Evolutionary conservation across 2,797 vertebrate species (phyloP).

Genomic region (Allobates femoralis): DNA sequence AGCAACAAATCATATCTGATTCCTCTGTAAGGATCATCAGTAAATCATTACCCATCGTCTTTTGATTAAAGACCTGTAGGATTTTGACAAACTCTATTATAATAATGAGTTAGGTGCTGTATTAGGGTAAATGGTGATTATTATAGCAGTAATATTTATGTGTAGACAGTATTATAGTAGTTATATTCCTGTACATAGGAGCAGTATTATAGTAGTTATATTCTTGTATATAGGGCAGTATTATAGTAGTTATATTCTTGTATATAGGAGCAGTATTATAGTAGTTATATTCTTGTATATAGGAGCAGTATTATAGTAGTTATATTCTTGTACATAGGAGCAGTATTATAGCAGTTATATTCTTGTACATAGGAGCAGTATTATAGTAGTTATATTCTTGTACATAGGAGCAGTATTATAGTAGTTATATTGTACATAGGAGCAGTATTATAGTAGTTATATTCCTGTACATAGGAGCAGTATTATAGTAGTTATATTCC

Average conservation of each 20-base stretch:
- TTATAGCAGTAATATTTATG: background rate
- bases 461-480: too few species aligned
- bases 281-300: constrained; percentile 1
- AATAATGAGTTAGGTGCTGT: background rate
- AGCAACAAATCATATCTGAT: background rate
- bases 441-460: too few species aligned
- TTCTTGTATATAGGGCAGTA: background rate
- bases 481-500: too few species aligned
- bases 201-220: constrained; percentile 8
- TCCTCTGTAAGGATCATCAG: background rate
- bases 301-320: constrained; percentile 21
- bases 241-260: constrained; percentile 24
- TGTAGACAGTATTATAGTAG: background rate
- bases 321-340: constrained; percentile 14
- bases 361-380: background rate
- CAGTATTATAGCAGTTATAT: constrained; percentile 17
- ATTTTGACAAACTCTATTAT: background rate
- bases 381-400: background rate
- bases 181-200: constrained; percentile 2
- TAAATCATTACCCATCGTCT: background rate
- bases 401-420: background rate
- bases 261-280: constrained; percentile 24
- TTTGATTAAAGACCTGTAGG: background rate
- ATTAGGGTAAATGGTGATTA: background rate
- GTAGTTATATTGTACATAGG: background rate